Percentiles rank a stretch among this genome's conserved stretches.
These are phyloP conservation scores for Diogma glabrata DNA, from an alignment of 2,888 invertebrate species.

Conservation along the genomic window DNA sequence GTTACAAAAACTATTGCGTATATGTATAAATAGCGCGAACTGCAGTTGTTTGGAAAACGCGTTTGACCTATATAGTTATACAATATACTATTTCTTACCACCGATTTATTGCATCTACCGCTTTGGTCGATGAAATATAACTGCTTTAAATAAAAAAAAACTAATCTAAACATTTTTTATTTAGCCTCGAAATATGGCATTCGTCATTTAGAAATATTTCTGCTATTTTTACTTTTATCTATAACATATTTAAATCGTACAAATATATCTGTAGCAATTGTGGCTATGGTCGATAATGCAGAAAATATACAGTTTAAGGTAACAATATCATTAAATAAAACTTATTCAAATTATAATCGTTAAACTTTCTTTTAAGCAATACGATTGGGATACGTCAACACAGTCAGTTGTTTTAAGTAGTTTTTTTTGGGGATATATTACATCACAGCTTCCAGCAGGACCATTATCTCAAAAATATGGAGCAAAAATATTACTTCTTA, in stretches of 20 bases:
- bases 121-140: too few species aligned
- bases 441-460: constrained; percentile 47
- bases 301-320: constrained; percentile 34
- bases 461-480: constrained; percentile 57
- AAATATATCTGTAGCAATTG: constrained; percentile 59
- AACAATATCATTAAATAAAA: constrained; percentile 16
- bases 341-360: too few species aligned
- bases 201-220: constrained; percentile 49
- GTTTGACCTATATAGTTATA: too few species aligned
- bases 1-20: too few species aligned
- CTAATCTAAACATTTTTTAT: too few species aligned
- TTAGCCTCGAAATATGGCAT: constrained; percentile 38
- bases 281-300: constrained; percentile 54
- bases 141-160: too few species aligned
- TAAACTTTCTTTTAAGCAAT: constrained; percentile 24
- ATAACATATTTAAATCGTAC: constrained; percentile 54
- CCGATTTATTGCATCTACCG: too few species aligned
- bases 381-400: constrained; percentile 40
- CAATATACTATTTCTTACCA: too few species aligned
- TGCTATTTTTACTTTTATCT: constrained; percentile 49
- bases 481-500: constrained; percentile 44
- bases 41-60: too few species aligned
- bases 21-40: too few species aligned
- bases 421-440: constrained; percentile 50
- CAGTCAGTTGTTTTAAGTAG: constrained; percentile 45